Conservation (phyloP, 2,113 vertebrate species). For the Romanogobio albipinnatus region DNA sequence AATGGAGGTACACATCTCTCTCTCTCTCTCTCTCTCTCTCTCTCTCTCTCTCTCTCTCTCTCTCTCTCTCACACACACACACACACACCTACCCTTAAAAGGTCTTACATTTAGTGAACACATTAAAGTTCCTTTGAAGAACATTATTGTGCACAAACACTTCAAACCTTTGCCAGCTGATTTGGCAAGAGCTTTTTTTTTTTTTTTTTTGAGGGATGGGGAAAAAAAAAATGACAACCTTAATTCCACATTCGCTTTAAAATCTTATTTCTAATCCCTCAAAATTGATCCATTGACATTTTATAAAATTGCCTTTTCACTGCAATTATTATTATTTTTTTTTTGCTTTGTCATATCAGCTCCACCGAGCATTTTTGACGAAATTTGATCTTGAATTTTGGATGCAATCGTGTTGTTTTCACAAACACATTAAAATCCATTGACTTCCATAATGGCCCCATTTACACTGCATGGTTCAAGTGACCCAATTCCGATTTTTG, state of each 20-base stretch:
- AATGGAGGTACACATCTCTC: neutral
- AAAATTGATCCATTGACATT: neutral
- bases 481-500: too few species aligned
- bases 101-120: conserved; percentile 34
- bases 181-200: neutral
- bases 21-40: too few species aligned
- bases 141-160: neutral
- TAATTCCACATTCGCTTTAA: neutral
- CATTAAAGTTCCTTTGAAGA: conserved; percentile 18
- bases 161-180: neutral
- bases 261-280: neutral
- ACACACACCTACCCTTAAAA: conserved; percentile 12
- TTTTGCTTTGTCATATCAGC: neutral
- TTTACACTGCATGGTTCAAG: too few species aligned
- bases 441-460: neutral
- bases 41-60: too few species aligned
- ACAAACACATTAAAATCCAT: neutral
- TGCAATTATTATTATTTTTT: too few species aligned
- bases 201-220: neutral
- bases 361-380: neutral
- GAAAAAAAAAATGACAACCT: neutral
- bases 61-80: neutral
- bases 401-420: neutral
- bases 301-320: neutral
- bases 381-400: neutral